Base-by-base conservation (phyloP, 2,888 invertebrate species). In the Phortica okadai region DNA sequence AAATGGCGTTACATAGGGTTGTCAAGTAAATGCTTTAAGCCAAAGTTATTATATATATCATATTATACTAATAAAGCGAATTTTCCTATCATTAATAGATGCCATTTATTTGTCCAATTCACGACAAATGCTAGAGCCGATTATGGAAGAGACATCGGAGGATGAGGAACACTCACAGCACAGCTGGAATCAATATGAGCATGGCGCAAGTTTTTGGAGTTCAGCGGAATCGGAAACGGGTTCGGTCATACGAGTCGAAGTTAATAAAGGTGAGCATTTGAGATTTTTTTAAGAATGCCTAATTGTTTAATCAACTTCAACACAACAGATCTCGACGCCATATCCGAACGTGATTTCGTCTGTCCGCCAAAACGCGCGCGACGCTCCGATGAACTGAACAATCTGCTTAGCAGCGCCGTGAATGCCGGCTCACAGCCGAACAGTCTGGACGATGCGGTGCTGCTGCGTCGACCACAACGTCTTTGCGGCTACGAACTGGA, bases 91-190 rank as follows among this genome's bases (percentile, higher is more conserved):
- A 42, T 56, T 78, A 74, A 0, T 81, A 91, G 91, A 91, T 89
- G 91, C 89, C 78, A 85, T 88, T 77, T 91, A 88, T 78, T 80
- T 92, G 77, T 90, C 91, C 73, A 89, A 84, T 72, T 91, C 91
- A 45, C 88, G 91, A 1, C 91, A 90, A 86, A 90, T 91, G 88
- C 93, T 97, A 92, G 97, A 97, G 92, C 97, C 97, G 42, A 97
- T 97, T 90, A 93, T 96, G 88, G 97, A 97, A 92, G 97, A 97
- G 92, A 97, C 97, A 21, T 96, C 96, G 83, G 97, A 97, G 92
- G 97, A 97, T 82, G 92, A 92, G 82, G 92, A 92, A 78, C 89
- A 85, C 69, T 85, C 86, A 33, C 88, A 89, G 58, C 88, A 88
- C 77, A 89, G 89, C 54, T 91, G 91, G 91, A 88, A 87, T 66